phyloP scores from a whole-genome alignment of 2,113 vertebrate genomes.

The Baryphthengus martii region DNA sequence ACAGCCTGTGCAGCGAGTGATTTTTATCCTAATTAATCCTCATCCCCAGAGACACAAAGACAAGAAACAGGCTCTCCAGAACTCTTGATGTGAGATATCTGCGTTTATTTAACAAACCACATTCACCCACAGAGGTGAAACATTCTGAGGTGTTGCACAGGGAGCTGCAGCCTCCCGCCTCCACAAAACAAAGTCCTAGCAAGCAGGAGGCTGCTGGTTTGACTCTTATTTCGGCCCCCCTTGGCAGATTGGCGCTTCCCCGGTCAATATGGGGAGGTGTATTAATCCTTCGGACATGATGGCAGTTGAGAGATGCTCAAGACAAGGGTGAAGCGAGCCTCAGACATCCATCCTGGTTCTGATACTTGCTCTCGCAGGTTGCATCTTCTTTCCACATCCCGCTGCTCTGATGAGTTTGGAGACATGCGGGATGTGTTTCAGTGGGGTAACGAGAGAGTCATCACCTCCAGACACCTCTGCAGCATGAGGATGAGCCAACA shows the following conservation, averaged over 20 bases:
- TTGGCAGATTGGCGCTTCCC: fast-evolving
- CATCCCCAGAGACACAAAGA: background rate
- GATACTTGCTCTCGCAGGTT: background rate
- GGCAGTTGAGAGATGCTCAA: background rate
- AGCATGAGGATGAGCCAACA: fast-evolving
- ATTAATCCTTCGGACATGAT: background rate
- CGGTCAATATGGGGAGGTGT: fast-evolving
- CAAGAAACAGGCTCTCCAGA: background rate
- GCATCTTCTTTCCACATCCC: background rate
- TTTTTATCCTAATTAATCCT: background rate
- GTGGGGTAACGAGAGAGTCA: background rate
- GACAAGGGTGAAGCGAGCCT: background rate
- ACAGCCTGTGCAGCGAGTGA: too few relatives aligned
- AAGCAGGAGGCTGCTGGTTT: background rate
- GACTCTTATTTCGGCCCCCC: background rate
- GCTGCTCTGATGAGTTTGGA: background rate
- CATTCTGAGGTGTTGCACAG: background rate
- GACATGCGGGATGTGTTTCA: background rate
- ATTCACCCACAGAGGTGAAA: background rate
- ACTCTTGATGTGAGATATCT: background rate
- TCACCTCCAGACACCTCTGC: background rate
- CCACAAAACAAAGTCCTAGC: background rate
- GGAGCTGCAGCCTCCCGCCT: background rate
- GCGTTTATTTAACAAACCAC: background rate
- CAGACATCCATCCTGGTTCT: too few relatives aligned